Base-by-base conservation (phyloP, 2,888 invertebrate species). In the Acanthosepion esculentum region DNA sequence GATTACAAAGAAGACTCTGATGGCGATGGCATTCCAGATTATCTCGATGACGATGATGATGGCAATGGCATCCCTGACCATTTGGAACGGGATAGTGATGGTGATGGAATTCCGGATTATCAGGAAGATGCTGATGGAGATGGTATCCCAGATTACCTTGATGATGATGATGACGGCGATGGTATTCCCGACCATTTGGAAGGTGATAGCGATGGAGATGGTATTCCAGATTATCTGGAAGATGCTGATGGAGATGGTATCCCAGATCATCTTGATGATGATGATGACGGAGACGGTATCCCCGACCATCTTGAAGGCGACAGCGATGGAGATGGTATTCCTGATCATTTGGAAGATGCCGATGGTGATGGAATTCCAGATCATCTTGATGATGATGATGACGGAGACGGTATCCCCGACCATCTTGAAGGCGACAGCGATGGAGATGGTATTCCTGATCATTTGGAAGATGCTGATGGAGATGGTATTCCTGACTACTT, bases 241-340 rank as follows among this genome's bases (percentile, higher is more conserved):
- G 95, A 95, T 41, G 94, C 55, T 64, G 95, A 95, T 94, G 95
- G 95, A 33, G 95, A 95, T 94, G 95, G 95, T 0, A 96, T 96
- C 2, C 95, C 96, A 5, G 96, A 95, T 94, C 55, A 95, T 53
- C 78, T 91, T 33, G 48, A 93, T 0, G 50, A 94, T 20, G 97
- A 97, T 94, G 94, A 95, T 20, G 97, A 97, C 95, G 96, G 96
- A 26, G 96, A 97, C 95, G 96, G 96, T 26, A 96, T 96, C 92
- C 96, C 96, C 20, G 96, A 96, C 93, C 48, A 95, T 91, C 48
- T 95, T 2, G 96, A 96, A 55, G 94, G 95, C 55, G 96, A 95
- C 0, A 94, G 94, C 48, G 96, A 96, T 95, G 97, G 96, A 0
- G 97, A 97, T 95, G 97, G 97, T 48, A 97, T 97, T 92, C 97